Conservation (phyloP, 2,888 invertebrate species). For the Zonitis immaculata region DNA sequence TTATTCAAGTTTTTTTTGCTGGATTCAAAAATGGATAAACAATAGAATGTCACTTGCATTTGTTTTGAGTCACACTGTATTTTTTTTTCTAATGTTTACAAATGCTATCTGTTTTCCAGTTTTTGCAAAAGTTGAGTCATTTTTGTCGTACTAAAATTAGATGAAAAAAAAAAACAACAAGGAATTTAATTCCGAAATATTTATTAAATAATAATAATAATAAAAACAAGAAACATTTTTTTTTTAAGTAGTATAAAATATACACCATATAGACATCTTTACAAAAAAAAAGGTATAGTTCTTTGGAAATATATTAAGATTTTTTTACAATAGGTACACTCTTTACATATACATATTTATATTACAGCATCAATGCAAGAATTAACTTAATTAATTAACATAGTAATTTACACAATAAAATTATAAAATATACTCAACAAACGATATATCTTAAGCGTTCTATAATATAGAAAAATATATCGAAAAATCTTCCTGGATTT, state of each 20-base stretch:
- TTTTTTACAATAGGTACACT: conserved; percentile 39
- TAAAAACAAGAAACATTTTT: conserved; percentile 43
- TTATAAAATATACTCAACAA: conserved; percentile 43
- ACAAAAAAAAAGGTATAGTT: conserved; percentile 42
- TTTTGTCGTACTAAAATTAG: not conserved
- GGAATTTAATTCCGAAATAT: conserved; percentile 31
- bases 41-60: no score
- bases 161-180: conserved; percentile 1
- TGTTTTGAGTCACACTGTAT: conserved; percentile 20
- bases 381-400: conserved; percentile 37
- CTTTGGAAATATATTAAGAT: conserved; percentile 49
- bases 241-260: conserved; percentile 46
- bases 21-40: no score
- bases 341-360: conserved; percentile 36
- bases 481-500: conserved; percentile 23
- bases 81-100: conserved; percentile 12
- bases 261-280: conserved; percentile 41
- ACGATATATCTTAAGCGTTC: conserved; percentile 37
- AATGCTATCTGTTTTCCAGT: not conserved
- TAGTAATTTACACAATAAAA: conserved; percentile 43
- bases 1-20: no score
- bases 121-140: not conserved
- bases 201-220: conserved; percentile 48
- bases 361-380: conserved; percentile 38
- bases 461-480: conserved; percentile 41